These are phyloP conservation scores for Orchesellides sinensis DNA, from an alignment of 2,888 invertebrate genomes.

Conservation along the genomic window DNA sequence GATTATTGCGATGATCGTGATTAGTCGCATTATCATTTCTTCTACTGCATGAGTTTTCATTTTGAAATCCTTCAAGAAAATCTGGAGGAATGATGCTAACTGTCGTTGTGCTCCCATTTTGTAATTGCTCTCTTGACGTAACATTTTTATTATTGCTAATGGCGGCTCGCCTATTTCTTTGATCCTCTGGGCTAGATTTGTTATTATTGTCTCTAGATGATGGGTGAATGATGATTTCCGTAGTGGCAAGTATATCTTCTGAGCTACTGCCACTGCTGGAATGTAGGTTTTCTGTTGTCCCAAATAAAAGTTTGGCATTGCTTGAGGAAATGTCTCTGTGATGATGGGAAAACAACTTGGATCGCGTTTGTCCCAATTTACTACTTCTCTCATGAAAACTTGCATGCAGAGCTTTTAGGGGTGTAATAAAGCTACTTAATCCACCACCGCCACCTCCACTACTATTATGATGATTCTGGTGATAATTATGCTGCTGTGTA, in stretches of 20 bases:
- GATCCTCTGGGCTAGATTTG: constrained; percentile 25
- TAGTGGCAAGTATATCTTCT: constrained; percentile 49
- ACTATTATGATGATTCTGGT: constrained; percentile 22
- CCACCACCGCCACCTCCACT: constrained; percentile 35
- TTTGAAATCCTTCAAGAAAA: constrained; percentile 63
- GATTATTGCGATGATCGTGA: constrained; percentile 12
- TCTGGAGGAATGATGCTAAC: constrained; percentile 56
- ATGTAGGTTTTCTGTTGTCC: constrained; percentile 59
- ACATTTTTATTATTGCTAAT: constrained; percentile 28
- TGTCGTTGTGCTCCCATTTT: constrained; percentile 57
- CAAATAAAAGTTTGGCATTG: constrained; percentile 62
- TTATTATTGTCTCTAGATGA: constrained; percentile 30
- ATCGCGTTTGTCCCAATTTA: constrained; percentile 68
- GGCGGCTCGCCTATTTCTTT: background rate
- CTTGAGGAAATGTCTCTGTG: constrained; percentile 59
- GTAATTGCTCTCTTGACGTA: constrained; percentile 25
- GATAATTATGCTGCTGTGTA: constrained; percentile 37
- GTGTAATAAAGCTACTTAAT: constrained; percentile 66
- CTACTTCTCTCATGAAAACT: constrained; percentile 70
- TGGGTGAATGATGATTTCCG: constrained; percentile 51
- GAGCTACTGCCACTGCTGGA: constrained; percentile 52
- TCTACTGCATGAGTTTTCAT: constrained; percentile 50
- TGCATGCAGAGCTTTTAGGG: constrained; percentile 70
- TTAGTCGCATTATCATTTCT: constrained; percentile 23
- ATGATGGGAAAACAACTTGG: constrained; percentile 68